Percentiles rank a stretch among this genome's conserved stretches.
phyloP scores from a whole-genome alignment of 23 tunicate species.

The Halocynthia aurantium region DNA sequence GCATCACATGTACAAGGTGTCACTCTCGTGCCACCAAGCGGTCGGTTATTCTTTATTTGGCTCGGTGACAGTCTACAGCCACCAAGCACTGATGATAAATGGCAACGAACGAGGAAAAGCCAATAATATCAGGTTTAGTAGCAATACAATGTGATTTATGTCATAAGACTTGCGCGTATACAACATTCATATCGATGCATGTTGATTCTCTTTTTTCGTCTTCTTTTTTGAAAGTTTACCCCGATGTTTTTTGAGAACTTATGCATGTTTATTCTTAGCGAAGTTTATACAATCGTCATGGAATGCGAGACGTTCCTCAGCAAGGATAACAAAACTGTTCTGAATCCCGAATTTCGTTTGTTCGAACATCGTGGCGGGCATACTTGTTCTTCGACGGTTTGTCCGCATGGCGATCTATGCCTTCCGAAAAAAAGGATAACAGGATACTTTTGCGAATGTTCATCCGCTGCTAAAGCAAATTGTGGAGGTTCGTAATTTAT shows the following conservation, averaged over 20 bases:
- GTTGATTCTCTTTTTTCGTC: too few species aligned
- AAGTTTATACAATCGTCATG: conserved; percentile 7
- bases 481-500: neutral
- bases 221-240: neutral
- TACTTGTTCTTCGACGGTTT: neutral
- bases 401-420: conserved; percentile 11
- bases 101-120: too few species aligned
- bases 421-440: neutral
- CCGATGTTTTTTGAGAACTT: neutral
- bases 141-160: neutral
- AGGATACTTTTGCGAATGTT: conserved; percentile 7
- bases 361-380: neutral
- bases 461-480: neutral
- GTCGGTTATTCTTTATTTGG: neutral
- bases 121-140: too few species aligned
- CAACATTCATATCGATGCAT: neutral
- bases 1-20: conserved; percentile 3
- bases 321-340: neutral
- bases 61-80: neutral
- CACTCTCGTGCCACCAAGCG: neutral
- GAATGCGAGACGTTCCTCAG: conserved; percentile 8
- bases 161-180: neutral
- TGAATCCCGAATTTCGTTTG: conserved; percentile 1
- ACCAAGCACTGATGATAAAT: neutral
- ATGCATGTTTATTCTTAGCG: neutral